Percentiles rank a stretch among this genome's conserved stretches.
Conservation (phyloP, 2,797 vertebrate genomes). For the Chaetophractus vellerosus region DNA sequence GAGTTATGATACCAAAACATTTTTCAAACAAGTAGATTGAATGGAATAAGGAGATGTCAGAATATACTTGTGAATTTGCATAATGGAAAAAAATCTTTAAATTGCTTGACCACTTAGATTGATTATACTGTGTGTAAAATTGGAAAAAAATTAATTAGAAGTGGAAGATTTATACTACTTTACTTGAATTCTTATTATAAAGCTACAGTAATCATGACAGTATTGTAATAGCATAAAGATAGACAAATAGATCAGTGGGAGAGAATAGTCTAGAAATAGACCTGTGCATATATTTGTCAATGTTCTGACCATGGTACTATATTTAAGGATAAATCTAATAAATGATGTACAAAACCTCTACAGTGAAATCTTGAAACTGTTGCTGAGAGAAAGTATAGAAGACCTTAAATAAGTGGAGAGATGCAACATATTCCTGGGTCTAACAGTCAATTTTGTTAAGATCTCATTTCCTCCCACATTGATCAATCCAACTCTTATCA, state of each 20-base stretch:
- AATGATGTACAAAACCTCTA: background rate
- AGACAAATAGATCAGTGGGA: background rate
- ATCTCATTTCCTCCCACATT: background rate
- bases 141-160: constrained; percentile 74
- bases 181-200: constrained; percentile 70
- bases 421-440: background rate
- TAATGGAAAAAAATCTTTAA: background rate
- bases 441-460: background rate
- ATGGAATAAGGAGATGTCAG: background rate
- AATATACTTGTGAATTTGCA: background rate
- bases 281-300: background rate
- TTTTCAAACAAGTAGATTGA: background rate
- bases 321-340: background rate
- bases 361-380: background rate
- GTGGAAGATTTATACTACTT: background rate
- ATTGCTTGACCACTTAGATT: background rate
- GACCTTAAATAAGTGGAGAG: background rate
- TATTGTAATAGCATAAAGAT: background rate
- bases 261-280: background rate
- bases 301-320: background rate
- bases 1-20: background rate
- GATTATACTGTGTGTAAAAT: constrained; percentile 37
- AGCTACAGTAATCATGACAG: background rate
- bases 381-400: background rate
- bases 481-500: background rate